Conservation (phyloP, 2,888 invertebrate species). For the Amphimallon solstitiale region DNA sequence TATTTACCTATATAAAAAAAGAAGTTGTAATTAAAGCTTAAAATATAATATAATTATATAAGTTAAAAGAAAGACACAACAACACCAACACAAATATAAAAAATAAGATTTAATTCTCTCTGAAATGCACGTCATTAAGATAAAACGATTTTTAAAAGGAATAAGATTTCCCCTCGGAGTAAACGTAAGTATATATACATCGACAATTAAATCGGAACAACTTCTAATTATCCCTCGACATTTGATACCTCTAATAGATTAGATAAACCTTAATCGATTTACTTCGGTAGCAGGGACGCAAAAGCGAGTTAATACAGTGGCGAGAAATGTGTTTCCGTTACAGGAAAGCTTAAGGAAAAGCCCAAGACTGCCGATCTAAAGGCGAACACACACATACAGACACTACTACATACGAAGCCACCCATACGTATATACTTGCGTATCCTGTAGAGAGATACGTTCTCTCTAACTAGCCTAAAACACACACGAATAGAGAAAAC, state of each 20-base stretch:
- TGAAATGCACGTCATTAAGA: too few species aligned
- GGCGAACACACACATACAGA: background rate
- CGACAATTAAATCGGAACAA: slow-evolving; percentile 38
- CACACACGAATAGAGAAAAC: background rate
- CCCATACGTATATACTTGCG: background rate
- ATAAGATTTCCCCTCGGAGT: too few species aligned
- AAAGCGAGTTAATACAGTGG: slow-evolving; percentile 44
- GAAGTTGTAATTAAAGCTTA: too few species aligned
- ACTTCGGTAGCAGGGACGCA: slow-evolving; percentile 36
- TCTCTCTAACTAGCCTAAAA: background rate
- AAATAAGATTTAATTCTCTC: too few species aligned
- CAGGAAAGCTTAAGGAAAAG: slow-evolving; percentile 32
- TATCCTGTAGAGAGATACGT: background rate
- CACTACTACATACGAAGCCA: too few species aligned
- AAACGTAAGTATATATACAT: background rate
- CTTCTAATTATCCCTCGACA: slow-evolving; percentile 41
- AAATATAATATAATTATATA: too few species aligned
- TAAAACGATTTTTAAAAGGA: too few species aligned
- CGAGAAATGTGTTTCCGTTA: slow-evolving; percentile 35
- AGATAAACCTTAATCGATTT: slow-evolving; percentile 48
- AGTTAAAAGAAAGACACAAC: too few species aligned
- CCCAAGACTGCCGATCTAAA: slow-evolving; percentile 19
- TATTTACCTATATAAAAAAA: too few species aligned
- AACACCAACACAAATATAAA: too few species aligned
- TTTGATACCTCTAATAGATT: slow-evolving; percentile 44